Base-by-base conservation (phyloP, 1,140 invertebrate genomes). In the Formica selysi region DNA sequence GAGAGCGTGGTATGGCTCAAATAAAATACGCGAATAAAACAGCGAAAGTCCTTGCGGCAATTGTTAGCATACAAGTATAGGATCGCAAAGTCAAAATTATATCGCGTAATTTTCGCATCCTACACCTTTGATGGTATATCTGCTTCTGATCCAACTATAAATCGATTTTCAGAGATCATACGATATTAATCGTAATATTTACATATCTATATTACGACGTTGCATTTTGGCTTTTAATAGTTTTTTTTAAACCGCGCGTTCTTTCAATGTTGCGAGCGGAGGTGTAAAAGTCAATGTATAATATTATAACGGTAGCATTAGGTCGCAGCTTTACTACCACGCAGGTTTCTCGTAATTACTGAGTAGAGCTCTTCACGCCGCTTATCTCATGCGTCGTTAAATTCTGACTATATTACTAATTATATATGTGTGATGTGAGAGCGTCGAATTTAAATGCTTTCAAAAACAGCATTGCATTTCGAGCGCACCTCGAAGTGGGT, bases 371-470 rank as follows among this genome's bases (percentile, higher is more conserved):
- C 38, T 78, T 76, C 22, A 41, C 74, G 74, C 26, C 22, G 64
- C 44, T 80, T 80, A 80, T 80, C 76, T 70, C n/a, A 5, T 19
- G n/a, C 64, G 22, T 70, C 64, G 10, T 70, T 80, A 70, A 78
- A 67, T 70, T 68, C 44, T 26, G 64, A 29, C 64, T 54, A 3
- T 32, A 22, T 5, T 16, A 26, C 16, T 80, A 70, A 80, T 80
- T 80, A 68, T 32, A 70, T 6, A 22, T 70, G 22, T 70, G 29
- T 8, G 29, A 70, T n/a, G 13, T 80, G 64, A 36, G 76, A 38
- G 64, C n/a, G 32, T 68, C 76, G 64, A 80, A 80, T 80, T 10
- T 22, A 22, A 22, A 22, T 22, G 22, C 22, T 22, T 22, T 22
- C 22, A 22, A 22, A 22, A 22, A 22, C 22, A 22, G 22, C 22